Evolutionary conservation across 2,113 vertebrate species (phyloP), one percentile per base, ranked within the genome.

Genomic region (Crypturellus undulatus): DNA sequence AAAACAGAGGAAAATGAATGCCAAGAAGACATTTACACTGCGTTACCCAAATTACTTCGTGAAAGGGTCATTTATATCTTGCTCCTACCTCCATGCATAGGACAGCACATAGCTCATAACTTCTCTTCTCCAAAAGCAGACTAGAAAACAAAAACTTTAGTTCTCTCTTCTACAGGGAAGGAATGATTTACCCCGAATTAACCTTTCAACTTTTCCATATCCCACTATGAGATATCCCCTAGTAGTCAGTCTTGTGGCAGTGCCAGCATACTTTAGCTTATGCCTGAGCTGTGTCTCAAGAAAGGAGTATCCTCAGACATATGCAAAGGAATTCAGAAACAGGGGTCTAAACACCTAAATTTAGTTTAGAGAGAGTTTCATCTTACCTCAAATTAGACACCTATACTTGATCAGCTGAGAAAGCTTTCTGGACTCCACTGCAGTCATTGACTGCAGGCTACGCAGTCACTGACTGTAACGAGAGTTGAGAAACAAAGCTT

Each of bases 171-270:
- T 68, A 42, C 30, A 56, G 38, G 63, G 28, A 14, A 51, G 9
- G 38, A 52, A 47, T 22, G 26, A 26, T 56, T 91, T 87, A 56
- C 4, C 7, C 18, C 2, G 3, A 3, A 28, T 18, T 54, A 34
- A 19, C 6, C 9, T 59, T 60, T 20, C 45, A 78, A 9, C 36
- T 75, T 26, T 81, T 30, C 19, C 8, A 2, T 21, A 13, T 62
- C 28, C 67, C 28, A 18, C 25, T 59, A 15, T 20, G 26, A n/a
- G 26, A 42, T 52, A 38, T 8, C 80, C 45, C 9, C 40, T 22
- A 40, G 36, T 5, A 70, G 17, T 9, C 1, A 1, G 9, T 62
- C 2, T 0, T 32, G 15, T 36, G 30, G 15, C 43, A 1, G 1
- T 34, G 43, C 14, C 7, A 65, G n/a, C 1, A 10, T 20, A 54